These are phyloP conservation scores for Choristoneura rosaceana DNA, from an alignment of 2,888 invertebrate genomes.

Conservation along the genomic window DNA sequence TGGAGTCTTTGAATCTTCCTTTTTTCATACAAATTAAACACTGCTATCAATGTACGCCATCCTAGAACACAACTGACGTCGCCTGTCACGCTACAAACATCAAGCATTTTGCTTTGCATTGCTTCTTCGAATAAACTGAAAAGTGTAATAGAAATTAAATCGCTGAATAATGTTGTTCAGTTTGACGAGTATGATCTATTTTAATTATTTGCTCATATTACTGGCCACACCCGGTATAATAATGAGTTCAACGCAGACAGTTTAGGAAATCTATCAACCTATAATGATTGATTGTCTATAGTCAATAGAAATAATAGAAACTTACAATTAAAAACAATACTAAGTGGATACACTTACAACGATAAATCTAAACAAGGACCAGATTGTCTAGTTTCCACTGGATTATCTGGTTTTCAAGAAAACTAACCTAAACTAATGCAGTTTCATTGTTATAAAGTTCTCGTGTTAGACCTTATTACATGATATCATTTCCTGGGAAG, in stretches of 20 bases:
- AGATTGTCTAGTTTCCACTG: conserved; percentile 61
- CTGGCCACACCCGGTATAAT: not conserved
- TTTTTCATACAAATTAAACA: no score
- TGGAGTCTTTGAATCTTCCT: no score
- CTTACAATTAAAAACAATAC: conserved; percentile 60
- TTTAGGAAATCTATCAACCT: conserved; percentile 14
- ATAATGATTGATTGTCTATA: conserved; percentile 27
- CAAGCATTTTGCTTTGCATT: no score
- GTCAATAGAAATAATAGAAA: conserved; percentile 32
- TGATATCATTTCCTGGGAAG: conserved; percentile 68
- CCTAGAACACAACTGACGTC: no score
- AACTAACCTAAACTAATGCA: conserved; percentile 63
- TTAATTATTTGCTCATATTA: no score
- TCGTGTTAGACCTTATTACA: conserved; percentile 53
- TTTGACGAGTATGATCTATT: no score
- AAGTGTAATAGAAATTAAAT: no score
- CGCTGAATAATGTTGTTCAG: no score
- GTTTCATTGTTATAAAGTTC: conserved; percentile 66
- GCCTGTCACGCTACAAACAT: no score
- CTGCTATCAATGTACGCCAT: no score
- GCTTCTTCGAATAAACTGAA: no score
- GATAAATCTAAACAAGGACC: conserved; percentile 70
- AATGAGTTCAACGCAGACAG: conserved; percentile 36
- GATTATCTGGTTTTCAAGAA: conserved; percentile 76
- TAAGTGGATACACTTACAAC: conserved; percentile 49